Base-by-base conservation (phyloP, 2,113 vertebrate genomes). In the Microtus ochrogaster region DNA sequence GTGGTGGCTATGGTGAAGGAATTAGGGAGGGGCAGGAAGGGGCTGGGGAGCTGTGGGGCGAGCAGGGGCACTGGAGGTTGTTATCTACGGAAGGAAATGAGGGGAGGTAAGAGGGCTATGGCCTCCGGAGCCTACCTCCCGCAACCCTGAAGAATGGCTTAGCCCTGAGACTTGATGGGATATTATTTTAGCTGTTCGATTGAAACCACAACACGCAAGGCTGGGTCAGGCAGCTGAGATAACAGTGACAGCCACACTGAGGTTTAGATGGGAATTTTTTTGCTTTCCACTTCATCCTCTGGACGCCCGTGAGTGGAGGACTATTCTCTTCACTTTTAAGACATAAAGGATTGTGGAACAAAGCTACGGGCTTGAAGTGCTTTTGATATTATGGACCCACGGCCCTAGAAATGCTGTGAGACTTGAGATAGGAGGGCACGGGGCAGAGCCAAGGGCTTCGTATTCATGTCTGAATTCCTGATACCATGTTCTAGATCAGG, bases 151-250 rank as follows among this genome's bases (percentile, higher is more conserved):
- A 77, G 93, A 84, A 28, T 5, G 21, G 70, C 93, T 74, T 12
- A 6, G 76, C 33, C 76, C 47, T 49, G 11, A 66, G 74, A 82
- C 96, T 95, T 78, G 95, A 77, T 72, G 65, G 77, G 92, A n/a
- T 98, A 96, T 98, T 97, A 52, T 97, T 98, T 68, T 96, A 98
- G 97, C 97, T 97, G 97, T 92, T 61, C 66, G 47, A 79, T 84
- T 81, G 93, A 30, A 94, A 91, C 33, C 96, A 84, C 30, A 93
- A n/a, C 90, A 72, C 0, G 68, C 24, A 13, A 28, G 81, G 55
- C 90, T 2, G 5, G 92, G 72, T 4, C 52, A 14, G 92, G 89
- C 97, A 97, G 98, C 98, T 98, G 98, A 94, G 92, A 97, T 44
- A 97, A 97, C 66, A 78, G 49, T 22, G 28, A 87, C 74, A 17